phyloP scores from a whole-genome alignment of 37 sponge, comb jelly and placozoan genomes.

The Oscarella lobularis region DNA sequence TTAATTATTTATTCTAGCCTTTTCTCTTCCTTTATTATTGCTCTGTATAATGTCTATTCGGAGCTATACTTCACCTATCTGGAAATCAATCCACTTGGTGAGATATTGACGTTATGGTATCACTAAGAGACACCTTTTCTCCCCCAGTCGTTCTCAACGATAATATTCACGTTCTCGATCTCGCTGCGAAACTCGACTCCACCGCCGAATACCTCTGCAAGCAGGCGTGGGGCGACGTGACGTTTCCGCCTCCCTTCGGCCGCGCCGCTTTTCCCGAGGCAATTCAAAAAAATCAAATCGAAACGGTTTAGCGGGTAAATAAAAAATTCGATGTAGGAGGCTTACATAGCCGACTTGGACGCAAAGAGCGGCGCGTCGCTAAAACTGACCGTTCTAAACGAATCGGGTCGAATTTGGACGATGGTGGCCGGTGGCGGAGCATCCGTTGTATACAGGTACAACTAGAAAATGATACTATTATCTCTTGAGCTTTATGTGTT shows the following conservation, averaged over 20 bases:
- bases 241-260: constrained; percentile 95
- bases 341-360: constrained; percentile 90
- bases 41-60: constrained; percentile 62
- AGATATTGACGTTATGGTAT: too few species aligned
- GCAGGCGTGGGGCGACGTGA: constrained; percentile 59
- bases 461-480: neutral
- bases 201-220: constrained; percentile 93
- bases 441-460: constrained; percentile 86
- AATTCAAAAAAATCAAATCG: too few species aligned
- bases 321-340: constrained; percentile 39
- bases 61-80: constrained; percentile 92
- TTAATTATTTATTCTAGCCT: constrained; percentile 6
- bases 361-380: constrained; percentile 97
- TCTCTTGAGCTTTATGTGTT: neutral
- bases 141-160: constrained; percentile 39
- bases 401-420: constrained; percentile 78
- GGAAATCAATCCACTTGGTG: constrained; percentile 93
- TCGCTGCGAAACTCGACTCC: constrained; percentile 88
- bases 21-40: constrained; percentile 52
- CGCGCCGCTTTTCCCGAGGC: constrained; percentile 86
- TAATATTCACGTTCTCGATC: constrained; percentile 59
- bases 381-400: constrained; percentile 85
- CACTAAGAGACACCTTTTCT: too few species aligned
- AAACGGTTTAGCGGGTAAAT: too few species aligned
- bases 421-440: constrained; percentile 99